Conservation (phyloP, 1,140 invertebrate species). For the Oedothorax gibbosus region DNA sequence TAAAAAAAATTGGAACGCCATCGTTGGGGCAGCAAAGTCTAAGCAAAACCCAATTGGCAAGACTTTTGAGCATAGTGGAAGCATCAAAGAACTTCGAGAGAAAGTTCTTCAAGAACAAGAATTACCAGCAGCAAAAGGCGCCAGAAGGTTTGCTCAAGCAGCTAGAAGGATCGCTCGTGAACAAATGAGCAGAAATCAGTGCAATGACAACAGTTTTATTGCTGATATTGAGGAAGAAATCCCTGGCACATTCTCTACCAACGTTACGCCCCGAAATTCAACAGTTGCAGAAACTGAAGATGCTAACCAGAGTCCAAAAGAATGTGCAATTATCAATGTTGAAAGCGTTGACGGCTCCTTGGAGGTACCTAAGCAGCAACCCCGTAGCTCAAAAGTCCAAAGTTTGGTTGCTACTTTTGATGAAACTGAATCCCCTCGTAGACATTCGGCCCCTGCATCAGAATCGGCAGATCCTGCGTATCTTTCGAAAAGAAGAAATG, state of each 20-base stretch:
- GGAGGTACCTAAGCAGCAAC: background rate
- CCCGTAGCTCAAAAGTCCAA: constrained; percentile 20
- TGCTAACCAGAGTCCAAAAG: background rate
- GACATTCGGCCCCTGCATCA: constrained; percentile 32
- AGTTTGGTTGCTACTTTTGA: constrained; percentile 13
- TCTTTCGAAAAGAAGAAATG: constrained; percentile 8
- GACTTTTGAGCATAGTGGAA: background rate
- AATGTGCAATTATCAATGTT: constrained; percentile 1
- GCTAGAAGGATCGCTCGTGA: constrained; percentile 30
- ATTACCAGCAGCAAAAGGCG: constrained; percentile 1
- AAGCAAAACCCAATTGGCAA: constrained; percentile 55
- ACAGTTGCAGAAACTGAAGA: background rate
- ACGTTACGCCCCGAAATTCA: constrained; percentile 36
- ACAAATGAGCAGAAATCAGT: background rate
- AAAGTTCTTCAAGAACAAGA: constrained; percentile 52
- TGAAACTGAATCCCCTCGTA: constrained; percentile 20
- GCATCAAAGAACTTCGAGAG: constrained; percentile 47
- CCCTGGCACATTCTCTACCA: constrained; percentile 41
- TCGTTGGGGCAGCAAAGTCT: constrained; percentile 70
- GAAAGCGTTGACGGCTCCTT: background rate
- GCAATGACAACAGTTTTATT: constrained; percentile 1
- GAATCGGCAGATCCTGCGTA: constrained; percentile 6
- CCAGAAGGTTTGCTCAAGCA: constrained; percentile 24
- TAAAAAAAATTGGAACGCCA: constrained; percentile 86
- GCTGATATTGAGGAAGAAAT: constrained; percentile 41